These are phyloP conservation scores for Etheostoma spectabile DNA, from an alignment of 2,113 vertebrate genomes.

Conservation along the genomic window DNA sequence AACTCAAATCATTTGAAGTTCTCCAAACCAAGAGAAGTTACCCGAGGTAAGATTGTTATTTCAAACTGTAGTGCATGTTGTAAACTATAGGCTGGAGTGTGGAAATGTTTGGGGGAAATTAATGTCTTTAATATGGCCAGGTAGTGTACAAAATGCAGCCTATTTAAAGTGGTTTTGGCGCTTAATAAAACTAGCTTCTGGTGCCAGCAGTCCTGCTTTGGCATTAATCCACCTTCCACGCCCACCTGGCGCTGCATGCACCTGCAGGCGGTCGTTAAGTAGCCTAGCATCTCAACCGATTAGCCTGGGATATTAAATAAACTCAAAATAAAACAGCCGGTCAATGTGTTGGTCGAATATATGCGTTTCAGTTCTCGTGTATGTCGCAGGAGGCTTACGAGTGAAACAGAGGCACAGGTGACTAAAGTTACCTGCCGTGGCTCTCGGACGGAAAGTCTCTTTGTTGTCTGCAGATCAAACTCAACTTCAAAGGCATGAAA, in stretches of 20 bases:
- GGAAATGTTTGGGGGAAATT: not conserved
- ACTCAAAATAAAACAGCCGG: not conserved
- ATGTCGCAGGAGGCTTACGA: not conserved
- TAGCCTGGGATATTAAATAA: not conserved
- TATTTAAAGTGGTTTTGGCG: not conserved
- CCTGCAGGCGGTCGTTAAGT: constrained; percentile 35
- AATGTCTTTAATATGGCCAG: not conserved
- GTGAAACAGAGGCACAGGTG: constrained; percentile 30
- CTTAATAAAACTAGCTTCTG: not conserved
- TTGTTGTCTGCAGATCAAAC: constrained; percentile 60
- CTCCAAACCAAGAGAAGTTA: constrained; percentile 8
- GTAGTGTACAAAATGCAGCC: not conserved
- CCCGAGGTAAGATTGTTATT: constrained; percentile 53
- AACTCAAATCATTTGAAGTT: not conserved
- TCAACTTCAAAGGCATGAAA: constrained; percentile 69
- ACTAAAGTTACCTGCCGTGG: constrained; percentile 37
- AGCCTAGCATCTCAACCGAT: not conserved
- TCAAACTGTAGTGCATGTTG: not conserved
- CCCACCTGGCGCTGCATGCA: constrained; percentile 26
- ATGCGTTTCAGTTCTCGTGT: not conserved
- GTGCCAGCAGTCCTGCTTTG: not conserved
- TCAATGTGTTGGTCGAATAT: fast-evolving
- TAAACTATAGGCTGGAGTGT: not conserved
- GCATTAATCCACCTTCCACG: not conserved
- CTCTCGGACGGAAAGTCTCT: constrained; percentile 47